Conservation (phyloP, 2,113 vertebrate species). For the Neomonachus schauinslandi region DNA sequence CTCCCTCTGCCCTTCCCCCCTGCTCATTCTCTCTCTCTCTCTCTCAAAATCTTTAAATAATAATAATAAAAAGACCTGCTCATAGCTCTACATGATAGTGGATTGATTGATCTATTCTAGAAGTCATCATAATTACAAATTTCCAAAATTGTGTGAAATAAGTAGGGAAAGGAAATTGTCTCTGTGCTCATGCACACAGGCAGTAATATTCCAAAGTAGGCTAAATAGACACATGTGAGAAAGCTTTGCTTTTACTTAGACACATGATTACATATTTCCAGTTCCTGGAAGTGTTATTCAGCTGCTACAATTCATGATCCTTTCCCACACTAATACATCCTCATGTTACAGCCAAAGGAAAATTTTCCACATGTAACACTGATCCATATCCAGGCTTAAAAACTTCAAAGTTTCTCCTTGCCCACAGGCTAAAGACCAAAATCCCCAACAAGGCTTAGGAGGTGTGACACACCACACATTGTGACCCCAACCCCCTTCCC, state of each 20-base stretch:
- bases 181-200: neutral
- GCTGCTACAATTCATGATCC: neutral
- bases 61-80: neutral
- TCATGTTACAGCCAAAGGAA: neutral
- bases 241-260: neutral
- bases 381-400: neutral
- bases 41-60: neutral
- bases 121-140: neutral
- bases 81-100: neutral
- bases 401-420: neutral
- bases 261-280: neutral
- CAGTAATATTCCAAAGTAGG: neutral
- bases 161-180: neutral
- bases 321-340: neutral
- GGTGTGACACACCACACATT: neutral
- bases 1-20: neutral
- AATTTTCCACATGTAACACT: neutral
- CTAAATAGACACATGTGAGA: neutral
- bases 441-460: neutral
- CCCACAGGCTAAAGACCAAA: neutral
- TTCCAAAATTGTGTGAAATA: neutral
- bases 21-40: neutral
- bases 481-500: neutral
- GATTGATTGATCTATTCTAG: neutral
- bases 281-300: neutral